phyloP scores from a whole-genome alignment of 2,797 vertebrate species.

The Phalanger gymnotis region DNA sequence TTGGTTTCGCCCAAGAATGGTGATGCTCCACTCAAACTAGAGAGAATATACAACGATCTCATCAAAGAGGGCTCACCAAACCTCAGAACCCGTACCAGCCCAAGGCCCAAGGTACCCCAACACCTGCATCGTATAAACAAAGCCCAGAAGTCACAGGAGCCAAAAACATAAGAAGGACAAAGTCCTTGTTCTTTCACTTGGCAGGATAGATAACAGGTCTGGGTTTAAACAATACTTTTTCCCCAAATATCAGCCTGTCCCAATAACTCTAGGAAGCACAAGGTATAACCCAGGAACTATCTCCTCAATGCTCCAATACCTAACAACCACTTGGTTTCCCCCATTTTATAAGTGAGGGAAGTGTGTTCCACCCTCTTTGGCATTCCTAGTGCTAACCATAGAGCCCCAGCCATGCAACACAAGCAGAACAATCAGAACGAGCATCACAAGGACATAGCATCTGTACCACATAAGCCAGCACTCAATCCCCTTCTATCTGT shows the following conservation, averaged over 20 bases:
- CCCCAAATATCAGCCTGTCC: background rate
- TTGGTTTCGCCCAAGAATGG: constrained; percentile 98
- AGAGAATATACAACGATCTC: rapidly evolving
- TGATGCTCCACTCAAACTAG: constrained; percentile 94
- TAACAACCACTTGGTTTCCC: background rate
- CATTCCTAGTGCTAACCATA: background rate
- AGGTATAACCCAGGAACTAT: background rate
- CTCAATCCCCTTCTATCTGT: no score
- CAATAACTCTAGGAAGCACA: background rate
- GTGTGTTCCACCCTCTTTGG: background rate
- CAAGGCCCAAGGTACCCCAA: no score
- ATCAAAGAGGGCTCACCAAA: background rate
- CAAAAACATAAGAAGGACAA: background rate
- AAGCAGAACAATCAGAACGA: background rate
- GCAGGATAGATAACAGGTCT: background rate
- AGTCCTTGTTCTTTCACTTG: background rate
- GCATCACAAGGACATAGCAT: background rate
- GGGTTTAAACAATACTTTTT: background rate
- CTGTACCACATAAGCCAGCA: no score
- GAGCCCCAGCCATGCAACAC: background rate
- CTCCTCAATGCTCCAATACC: background rate
- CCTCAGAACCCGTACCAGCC: no score
- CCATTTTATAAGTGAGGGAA: background rate
- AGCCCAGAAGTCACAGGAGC: background rate
- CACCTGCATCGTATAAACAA: background rate